Evolutionary conservation across 2,113 vertebrate genomes (phyloP).

Genomic region (Tapirus terrestris): DNA sequence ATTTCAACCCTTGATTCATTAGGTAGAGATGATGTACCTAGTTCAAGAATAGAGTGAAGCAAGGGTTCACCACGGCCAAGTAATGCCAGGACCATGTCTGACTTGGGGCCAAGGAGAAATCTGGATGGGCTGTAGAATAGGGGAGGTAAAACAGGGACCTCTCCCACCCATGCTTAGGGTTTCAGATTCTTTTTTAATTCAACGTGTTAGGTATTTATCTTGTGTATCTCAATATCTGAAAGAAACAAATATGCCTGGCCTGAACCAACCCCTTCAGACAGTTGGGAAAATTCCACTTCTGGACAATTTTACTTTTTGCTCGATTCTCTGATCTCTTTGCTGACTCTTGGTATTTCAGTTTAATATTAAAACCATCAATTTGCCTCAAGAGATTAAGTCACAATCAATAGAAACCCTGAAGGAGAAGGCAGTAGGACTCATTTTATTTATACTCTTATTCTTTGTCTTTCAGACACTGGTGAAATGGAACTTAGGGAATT

Average conservation of each 20-base stretch:
- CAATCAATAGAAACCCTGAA: constrained; percentile 56
- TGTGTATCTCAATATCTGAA: not conserved
- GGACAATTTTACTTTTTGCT: constrained; percentile 31
- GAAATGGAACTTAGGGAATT: not conserved
- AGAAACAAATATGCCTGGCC: not conserved
- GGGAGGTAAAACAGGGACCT: not conserved
- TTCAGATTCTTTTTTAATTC: not conserved
- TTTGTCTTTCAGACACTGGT: constrained; percentile 1
- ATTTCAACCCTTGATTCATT: not conserved
- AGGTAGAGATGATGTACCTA: not conserved
- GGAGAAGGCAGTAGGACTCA: not conserved
- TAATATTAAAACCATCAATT: constrained; percentile 71
- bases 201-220: constrained; percentile 6
- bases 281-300: constrained; percentile 17
- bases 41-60: not conserved
- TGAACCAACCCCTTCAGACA: not conserved
- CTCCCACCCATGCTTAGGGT: not conserved
- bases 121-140: not conserved
- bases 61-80: not conserved
- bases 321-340: constrained; percentile 45
- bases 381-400: constrained; percentile 65
- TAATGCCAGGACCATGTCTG: not conserved
- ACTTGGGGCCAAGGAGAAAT: not conserved
- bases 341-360: constrained; percentile 45
- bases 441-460: constrained; percentile 32